Percentiles rank a stretch among this genome's conserved stretches.
Evolutionary conservation across 1,140 invertebrate species (phyloP).

Genomic region (Brachionus angularis): DNA sequence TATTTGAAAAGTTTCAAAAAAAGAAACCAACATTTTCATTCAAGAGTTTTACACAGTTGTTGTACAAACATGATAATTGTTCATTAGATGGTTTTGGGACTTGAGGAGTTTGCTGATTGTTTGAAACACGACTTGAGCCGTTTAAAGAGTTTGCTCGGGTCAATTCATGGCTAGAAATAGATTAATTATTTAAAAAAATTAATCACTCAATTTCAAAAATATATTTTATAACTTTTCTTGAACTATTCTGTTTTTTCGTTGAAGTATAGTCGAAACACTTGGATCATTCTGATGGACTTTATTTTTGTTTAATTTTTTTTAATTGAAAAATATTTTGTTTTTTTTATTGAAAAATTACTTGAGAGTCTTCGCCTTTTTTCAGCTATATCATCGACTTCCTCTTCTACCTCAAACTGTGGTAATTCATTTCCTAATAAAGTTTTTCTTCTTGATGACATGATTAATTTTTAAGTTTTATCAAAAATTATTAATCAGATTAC

Average conservation of each 20-base stretch:
- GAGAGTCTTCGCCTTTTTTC: conserved; percentile 28
- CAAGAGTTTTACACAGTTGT: conserved; percentile 38
- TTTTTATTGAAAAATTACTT: conserved; percentile 3
- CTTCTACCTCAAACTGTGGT: background rate
- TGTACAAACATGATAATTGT: conserved; percentile 38
- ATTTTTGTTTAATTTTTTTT: background rate
- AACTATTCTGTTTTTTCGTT: conserved; percentile 6
- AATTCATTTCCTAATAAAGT: conserved; percentile 22
- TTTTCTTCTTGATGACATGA: conserved; percentile 16
- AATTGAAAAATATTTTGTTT: background rate
- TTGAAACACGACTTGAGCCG: background rate
- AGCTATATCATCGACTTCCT: background rate
- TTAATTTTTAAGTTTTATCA: background rate
- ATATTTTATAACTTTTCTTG: conserved; percentile 8
- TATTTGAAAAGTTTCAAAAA: too few relatives aligned
- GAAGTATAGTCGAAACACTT: background rate
- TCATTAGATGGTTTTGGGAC: conserved; percentile 25
- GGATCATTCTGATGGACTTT: conserved; percentile 24
- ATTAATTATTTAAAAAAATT: background rate
- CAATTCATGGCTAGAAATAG: background rate
- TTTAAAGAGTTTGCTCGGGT: background rate
- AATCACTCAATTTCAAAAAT: background rate
- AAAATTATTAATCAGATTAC: background rate
- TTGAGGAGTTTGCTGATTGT: background rate
- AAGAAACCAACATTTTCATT: conserved; percentile 44